Evolutionary conservation across 2,888 invertebrate genomes (phyloP), one percentile per base, ranked within the genome.

Genomic region (Cryptus armator): DNA sequence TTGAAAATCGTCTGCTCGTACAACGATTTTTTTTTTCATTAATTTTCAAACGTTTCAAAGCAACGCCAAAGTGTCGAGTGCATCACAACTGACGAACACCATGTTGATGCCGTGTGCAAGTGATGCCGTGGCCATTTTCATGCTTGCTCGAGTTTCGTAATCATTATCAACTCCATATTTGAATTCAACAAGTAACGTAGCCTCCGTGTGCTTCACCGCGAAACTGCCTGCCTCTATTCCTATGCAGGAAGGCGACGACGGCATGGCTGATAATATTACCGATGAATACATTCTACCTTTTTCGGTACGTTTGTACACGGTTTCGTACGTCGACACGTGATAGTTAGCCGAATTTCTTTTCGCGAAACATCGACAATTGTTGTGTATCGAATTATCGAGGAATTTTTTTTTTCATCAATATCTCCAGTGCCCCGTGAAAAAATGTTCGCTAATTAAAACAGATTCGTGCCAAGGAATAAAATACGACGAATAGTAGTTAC

Each of bases 111-210:
- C 89, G 90, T 90, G 90, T 89, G 90, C 90, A 90, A 92, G 89
- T 90, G 91, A 91, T 93, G 90, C 92, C 92, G 93, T 91, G 92
- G 93, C 93, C 93, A 93, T 93, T 93, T 93, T 93, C 91, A 91
- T 92, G 91, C 92, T 91, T 91, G 90, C 91, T 91, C 90, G 89
- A 91, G 92, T 93, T 93, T 93, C 93, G 93, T 93, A 93, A 93
- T 92, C 93, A 91, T 92, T 93, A 92, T 92, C 93, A 92, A 91
- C 92, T 92, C 93, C 93, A 93, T 93, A 92, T 93, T 93, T 92
- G 93, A 93, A 92, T 93, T 93, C 92, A 92, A 92, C 93, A 92
- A 93, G 92, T 92, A 89, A 86, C 83, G 56, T 68, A 74, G 72
- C 62, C 29, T 32, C 46, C 32, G 76, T 77, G 78, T n/a, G 71